phyloP scores from a whole-genome alignment of 2,113 vertebrate species.

The Trichomycterus rosablanca region DNA sequence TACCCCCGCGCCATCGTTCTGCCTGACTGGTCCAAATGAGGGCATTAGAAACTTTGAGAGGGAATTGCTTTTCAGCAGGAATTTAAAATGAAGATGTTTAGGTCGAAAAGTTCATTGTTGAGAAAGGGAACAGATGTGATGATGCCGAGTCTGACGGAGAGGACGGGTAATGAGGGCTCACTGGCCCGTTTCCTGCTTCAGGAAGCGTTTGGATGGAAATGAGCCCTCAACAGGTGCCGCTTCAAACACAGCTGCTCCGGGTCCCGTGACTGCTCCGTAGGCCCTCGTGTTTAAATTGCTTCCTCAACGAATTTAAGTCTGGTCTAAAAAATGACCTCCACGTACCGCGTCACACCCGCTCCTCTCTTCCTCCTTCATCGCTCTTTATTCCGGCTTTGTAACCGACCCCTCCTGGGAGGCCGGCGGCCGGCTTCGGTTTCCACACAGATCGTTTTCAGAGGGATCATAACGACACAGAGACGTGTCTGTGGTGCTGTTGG shows the following conservation, averaged over 20 bases:
- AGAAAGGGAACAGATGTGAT: conserved; percentile 23
- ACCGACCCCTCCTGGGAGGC: conserved; percentile 16
- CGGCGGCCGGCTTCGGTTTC: conserved; percentile 15
- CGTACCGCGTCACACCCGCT: too few relatives aligned
- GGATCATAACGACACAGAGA: too few relatives aligned
- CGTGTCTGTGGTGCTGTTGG: background rate
- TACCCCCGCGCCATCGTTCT: conserved; percentile 7
- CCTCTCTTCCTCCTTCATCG: too few relatives aligned
- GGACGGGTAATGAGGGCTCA: background rate
- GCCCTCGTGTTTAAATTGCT: background rate
- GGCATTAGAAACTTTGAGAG: conserved; percentile 9
- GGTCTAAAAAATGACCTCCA: background rate
- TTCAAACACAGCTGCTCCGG: conserved; percentile 14
- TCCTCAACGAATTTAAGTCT: background rate
- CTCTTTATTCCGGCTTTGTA: conserved; percentile 9
- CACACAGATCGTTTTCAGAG: conserved; percentile 10
- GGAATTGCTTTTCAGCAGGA: conserved; percentile 8
- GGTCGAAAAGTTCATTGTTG: conserved; percentile 13
- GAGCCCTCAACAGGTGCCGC: conserved; percentile 30
- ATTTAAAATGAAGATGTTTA: conserved; percentile 22
- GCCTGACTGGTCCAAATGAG: conserved; percentile 15
- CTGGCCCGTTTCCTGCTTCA: conserved; percentile 13
- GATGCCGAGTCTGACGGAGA: background rate
- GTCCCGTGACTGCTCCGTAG: background rate
- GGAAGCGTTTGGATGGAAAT: conserved; percentile 17